Conservation (phyloP, 2,888 invertebrate genomes). For the Eupithecia tripunctaria region DNA sequence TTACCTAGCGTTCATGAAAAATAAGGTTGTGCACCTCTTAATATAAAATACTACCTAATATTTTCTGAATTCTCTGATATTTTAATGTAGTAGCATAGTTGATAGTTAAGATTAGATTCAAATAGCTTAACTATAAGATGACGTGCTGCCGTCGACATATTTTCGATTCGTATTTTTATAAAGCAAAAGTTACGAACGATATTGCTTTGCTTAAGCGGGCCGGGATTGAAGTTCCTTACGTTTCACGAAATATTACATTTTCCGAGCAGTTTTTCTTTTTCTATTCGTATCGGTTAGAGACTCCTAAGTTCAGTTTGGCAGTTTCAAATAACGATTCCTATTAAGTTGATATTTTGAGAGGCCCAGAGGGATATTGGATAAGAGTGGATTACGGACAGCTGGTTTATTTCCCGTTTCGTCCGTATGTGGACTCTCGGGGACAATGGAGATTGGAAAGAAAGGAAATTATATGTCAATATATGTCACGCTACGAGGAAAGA, state of each 20-base stretch:
- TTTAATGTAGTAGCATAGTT: slow-evolving; percentile 78
- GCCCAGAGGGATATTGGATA: slow-evolving; percentile 67
- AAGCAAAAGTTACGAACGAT: slow-evolving; percentile 83
- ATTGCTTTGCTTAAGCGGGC: slow-evolving; percentile 83
- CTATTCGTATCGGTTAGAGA: slow-evolving; percentile 29
- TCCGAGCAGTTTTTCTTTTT: background rate
- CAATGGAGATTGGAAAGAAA: slow-evolving; percentile 31
- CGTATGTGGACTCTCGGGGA: slow-evolving; percentile 25
- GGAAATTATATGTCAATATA: slow-evolving; percentile 55
- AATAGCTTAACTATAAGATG: slow-evolving; percentile 82
- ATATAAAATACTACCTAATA: slow-evolving; percentile 80
- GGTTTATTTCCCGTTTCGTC: slow-evolving; percentile 32
- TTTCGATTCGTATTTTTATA: slow-evolving; percentile 85
- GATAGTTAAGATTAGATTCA: slow-evolving; percentile 79
- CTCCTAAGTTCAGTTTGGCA: slow-evolving; percentile 34
- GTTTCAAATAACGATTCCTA: slow-evolving; percentile 49
- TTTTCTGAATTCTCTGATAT: slow-evolving; percentile 84
- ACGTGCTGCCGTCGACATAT: slow-evolving; percentile 81
- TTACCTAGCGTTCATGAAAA: slow-evolving; percentile 83
- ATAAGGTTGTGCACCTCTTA: slow-evolving; percentile 84
- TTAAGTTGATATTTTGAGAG: slow-evolving; percentile 62
- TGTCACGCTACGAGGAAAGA: slow-evolving; percentile 78
- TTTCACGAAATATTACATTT: slow-evolving; percentile 39
- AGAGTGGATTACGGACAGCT: slow-evolving; percentile 47
- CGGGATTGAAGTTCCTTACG: slow-evolving; percentile 59